Conservation (phyloP, 2,113 vertebrate genomes). For the Octodon degus region DNA sequence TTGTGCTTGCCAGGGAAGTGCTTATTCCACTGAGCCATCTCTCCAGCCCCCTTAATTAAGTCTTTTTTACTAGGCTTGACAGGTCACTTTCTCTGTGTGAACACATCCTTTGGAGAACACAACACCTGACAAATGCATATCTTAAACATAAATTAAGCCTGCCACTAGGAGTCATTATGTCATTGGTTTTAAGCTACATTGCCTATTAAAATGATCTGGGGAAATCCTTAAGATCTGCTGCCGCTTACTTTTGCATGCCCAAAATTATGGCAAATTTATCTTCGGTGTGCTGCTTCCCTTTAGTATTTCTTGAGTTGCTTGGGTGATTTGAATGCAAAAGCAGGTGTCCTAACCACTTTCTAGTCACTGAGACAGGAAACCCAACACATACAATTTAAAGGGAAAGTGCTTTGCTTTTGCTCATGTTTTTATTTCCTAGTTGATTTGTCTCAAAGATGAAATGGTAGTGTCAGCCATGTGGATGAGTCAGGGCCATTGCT, state of each 20-base stretch:
- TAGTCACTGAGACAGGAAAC: not conserved
- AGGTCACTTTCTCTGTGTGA: constrained; percentile 31
- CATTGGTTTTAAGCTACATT: not conserved
- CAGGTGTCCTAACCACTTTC: not conserved
- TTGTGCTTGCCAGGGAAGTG: no score
- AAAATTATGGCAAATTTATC: not conserved
- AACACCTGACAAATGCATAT: not conserved
- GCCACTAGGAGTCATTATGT: not conserved
- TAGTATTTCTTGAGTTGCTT: not conserved
- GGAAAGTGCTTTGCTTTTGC: not conserved
- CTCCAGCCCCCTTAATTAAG: no score
- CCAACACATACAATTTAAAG: not conserved
- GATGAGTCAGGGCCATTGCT: no score
- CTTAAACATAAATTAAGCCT: constrained; percentile 8
- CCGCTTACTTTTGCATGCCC: not conserved
- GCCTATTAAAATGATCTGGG: not conserved
- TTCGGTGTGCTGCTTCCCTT: not conserved
- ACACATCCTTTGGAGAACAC: not conserved
- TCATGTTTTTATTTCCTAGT: not conserved
- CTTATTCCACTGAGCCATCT: no score
- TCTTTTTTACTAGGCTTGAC: no score
- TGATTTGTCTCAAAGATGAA: not conserved
- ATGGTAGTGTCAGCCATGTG: not conserved
- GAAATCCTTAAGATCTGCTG: not conserved
- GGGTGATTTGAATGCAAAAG: not conserved